Evolutionary conservation across 2,113 vertebrate genomes (phyloP), one percentile per base, ranked within the genome.

Genomic region (Pelusios castaneus): DNA sequence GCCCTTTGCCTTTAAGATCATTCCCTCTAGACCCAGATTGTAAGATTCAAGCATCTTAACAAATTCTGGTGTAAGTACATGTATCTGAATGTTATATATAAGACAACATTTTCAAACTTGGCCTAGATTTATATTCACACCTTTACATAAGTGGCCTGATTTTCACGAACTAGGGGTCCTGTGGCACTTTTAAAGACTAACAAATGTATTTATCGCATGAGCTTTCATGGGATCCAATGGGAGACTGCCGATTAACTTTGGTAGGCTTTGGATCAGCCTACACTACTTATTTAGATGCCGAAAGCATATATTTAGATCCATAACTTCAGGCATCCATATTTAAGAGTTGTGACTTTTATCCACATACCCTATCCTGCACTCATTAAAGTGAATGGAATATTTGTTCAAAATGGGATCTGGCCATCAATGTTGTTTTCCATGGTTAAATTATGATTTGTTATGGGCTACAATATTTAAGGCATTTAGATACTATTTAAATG

Each of bases 41-140:
- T 63, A 38, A 21, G 51, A 17, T 63, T 76, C 49, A 56, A 82
- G 1, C 11, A 70, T n/a, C 12, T 67, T 6, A 4, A 55, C 10
- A 92, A 92, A 90, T 78, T 79, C 27, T 34, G 11, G 10, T 58
- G 56, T 78, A 49, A 88, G 80, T 78, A 77, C 4, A 76, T 51
- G 54, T 8, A 89, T 67, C 60, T 43, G 38, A 5, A 49, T 82
- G 54, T 38, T 82, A 73, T 17, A 80, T 0, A 73, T 14, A 78
- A n/a, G 51, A 29, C 27, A 80, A 87, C 84, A 5, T 22, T 12
- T n/a, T 83, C n/a, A 41, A 2, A 41, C 12, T 80, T 81, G 75
- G 10, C 27, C 14, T 31, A 52, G 27, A 24, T n/a, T 80, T n/a
- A 1, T 4, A 25, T 85, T 41, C 34, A 24, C 38, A 34, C 27